Percentiles rank a stretch among this genome's conserved stretches.
These are phyloP conservation scores for Motacilla alba DNA, from an alignment of 2,113 vertebrate species.

Conservation along the genomic window DNA sequence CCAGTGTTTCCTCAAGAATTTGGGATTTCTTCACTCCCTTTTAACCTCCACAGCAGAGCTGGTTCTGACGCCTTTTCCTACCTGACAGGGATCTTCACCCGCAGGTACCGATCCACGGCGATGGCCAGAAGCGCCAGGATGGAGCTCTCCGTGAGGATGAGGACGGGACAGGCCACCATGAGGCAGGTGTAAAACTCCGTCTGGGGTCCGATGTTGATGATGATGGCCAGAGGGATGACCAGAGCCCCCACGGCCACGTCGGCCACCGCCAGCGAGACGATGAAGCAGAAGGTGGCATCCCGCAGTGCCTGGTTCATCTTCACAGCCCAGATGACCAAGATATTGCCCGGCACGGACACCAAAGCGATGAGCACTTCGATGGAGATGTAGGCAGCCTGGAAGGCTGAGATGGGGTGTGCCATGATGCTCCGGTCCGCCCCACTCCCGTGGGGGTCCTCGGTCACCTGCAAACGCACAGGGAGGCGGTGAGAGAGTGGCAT, in stretches of 20 bases:
- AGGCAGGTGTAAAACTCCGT: conserved; percentile 92
- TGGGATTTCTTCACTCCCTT: not conserved
- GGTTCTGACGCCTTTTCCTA: conserved; percentile 5
- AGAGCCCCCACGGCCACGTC: conserved; percentile 94
- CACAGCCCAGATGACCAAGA: conserved; percentile 98
- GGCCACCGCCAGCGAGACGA: conserved; percentile 91
- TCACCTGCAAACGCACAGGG: not conserved
- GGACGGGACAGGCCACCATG: conserved; percentile 87
- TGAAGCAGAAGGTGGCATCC: conserved; percentile 95
- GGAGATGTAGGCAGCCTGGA: conserved; percentile 85
- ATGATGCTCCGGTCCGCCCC: conserved; percentile 58
- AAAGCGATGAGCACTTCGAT: conserved; percentile 92
- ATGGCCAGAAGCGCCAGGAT: conserved; percentile 95
- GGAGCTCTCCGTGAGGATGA: conserved; percentile 96
- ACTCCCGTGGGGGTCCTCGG: not conserved
- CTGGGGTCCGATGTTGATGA: conserved; percentile 86
- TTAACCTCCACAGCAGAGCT: not conserved
- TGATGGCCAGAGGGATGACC: conserved; percentile 92
- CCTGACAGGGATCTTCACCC: conserved; percentile 96
- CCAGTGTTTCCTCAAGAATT: not conserved
- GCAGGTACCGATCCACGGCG: conserved; percentile 93
- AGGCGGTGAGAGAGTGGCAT: not conserved
- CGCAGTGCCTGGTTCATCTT: conserved; percentile 89
- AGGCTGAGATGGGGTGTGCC: conserved; percentile 72
- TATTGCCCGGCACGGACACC: conserved; percentile 90